Evolutionary conservation across 2,888 invertebrate genomes (phyloP).

Genomic region (Caenorhabditis wallacei): DNA sequence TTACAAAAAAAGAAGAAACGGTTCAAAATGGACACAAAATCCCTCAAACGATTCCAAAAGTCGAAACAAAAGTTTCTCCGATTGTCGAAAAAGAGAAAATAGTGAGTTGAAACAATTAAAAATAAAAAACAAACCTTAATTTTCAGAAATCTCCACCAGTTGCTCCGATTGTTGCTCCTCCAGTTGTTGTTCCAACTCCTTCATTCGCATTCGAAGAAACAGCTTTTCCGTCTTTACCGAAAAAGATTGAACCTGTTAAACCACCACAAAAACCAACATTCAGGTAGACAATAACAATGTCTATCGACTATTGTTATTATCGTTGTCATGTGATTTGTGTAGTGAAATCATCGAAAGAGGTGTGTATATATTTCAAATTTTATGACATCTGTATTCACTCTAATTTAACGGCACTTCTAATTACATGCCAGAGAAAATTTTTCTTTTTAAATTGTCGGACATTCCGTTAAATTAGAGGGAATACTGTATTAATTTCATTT

Average conservation of each 20-base stretch:
- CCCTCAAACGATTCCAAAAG: neutral
- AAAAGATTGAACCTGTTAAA: constrained; percentile 69
- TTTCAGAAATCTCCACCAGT: constrained; percentile 28
- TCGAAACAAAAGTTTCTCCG: neutral
- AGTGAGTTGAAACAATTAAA: neutral
- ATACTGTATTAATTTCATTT: no score
- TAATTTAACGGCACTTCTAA: no score
- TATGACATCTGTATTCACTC: no score
- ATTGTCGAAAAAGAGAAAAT: constrained; percentile 12
- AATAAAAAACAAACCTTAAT: no score
- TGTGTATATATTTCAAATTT: constrained; percentile 18
- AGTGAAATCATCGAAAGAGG: constrained; percentile 29
- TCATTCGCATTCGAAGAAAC: constrained; percentile 74
- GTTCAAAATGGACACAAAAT: neutral
- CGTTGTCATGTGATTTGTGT: constrained; percentile 49
- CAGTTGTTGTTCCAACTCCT: constrained; percentile 9
- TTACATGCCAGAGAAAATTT: no score
- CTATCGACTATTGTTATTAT: constrained; percentile 27
- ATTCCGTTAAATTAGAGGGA: no score
- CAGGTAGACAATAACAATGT: constrained; percentile 64
- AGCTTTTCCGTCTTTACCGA: constrained; percentile 75
- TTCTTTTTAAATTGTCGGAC: no score
- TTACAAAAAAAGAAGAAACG: neutral
- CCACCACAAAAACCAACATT: constrained; percentile 70
- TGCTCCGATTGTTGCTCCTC: neutral